Conservation (phyloP, 2,888 invertebrate genomes). For the Cylloceria caligata region DNA sequence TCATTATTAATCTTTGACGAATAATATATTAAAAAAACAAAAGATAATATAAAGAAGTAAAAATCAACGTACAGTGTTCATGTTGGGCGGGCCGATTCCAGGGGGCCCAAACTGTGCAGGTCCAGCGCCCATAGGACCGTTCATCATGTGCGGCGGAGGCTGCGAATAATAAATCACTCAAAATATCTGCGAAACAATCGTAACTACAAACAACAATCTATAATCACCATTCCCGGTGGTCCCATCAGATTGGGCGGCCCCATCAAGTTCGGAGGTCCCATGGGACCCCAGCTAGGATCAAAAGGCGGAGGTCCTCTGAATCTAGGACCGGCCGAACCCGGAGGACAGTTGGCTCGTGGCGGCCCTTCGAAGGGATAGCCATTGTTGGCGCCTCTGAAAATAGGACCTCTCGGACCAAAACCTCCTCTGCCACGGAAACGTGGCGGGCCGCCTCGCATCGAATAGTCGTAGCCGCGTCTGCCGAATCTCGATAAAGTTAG, state of each 20-base stretch:
- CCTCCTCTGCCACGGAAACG: slow-evolving; percentile 88
- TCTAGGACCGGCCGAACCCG: slow-evolving; percentile 83
- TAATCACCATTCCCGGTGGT: slow-evolving; percentile 85
- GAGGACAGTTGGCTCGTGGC: slow-evolving; percentile 84
- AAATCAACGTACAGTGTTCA: slow-evolving; percentile 80
- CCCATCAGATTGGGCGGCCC: slow-evolving; percentile 84
- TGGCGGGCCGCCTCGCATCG: slow-evolving; percentile 85
- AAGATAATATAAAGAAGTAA: not conserved
- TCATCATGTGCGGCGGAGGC: slow-evolving; percentile 84
- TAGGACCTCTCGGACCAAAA: slow-evolving; percentile 86
- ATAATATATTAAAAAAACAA: too few relatives aligned
- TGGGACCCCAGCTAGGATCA: slow-evolving; percentile 91
- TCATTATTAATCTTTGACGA: not conserved
- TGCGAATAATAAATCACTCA: slow-evolving; percentile 44
- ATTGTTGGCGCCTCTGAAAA: slow-evolving; percentile 85
- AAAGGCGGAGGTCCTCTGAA: slow-evolving; percentile 87
- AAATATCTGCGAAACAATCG: not conserved
- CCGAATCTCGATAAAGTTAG: not conserved
- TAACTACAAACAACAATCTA: too few relatives aligned
- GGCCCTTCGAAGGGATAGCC: slow-evolving; percentile 85
- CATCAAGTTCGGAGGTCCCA: slow-evolving; percentile 86
- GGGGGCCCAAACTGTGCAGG: slow-evolving; percentile 85
- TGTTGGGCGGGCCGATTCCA: slow-evolving; percentile 86
- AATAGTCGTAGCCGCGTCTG: slow-evolving; percentile 69
- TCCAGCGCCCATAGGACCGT: slow-evolving; percentile 82